These are phyloP conservation scores for Glossosoma conforme DNA, from an alignment of 1,140 invertebrate genomes.

Conservation along the genomic window DNA sequence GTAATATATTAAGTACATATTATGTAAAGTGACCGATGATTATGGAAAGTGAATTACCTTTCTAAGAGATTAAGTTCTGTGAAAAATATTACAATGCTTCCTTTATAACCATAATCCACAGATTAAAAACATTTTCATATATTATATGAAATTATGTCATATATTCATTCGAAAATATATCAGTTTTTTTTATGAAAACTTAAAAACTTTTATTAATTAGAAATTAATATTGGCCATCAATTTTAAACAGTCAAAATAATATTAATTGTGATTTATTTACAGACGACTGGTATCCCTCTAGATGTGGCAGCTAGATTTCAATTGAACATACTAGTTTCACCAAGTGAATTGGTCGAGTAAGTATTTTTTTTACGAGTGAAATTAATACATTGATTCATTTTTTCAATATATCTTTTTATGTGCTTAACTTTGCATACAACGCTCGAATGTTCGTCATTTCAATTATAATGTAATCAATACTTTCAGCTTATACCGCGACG, in stretches of 20 bases:
- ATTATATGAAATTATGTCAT: too few relatives aligned
- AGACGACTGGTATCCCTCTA: slow-evolving; percentile 68
- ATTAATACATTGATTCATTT: slow-evolving; percentile 6
- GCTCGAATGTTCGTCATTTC: slow-evolving; percentile 4
- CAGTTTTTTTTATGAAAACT: too few relatives aligned
- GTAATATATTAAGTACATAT: too few relatives aligned
- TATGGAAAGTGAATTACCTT: too few relatives aligned
- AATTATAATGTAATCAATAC: too few relatives aligned
- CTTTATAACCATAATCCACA: too few relatives aligned
- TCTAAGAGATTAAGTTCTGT: slow-evolving; percentile 37
- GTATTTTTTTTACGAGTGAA: slow-evolving; percentile 35
- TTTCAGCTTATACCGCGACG: slow-evolving; percentile 58
- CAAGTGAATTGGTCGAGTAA: slow-evolving; percentile 59
- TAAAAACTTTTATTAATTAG: too few relatives aligned
- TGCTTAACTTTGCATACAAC: not conserved
- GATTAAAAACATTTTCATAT: not conserved
- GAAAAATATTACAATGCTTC: not conserved
- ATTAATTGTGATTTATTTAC: slow-evolving; percentile 33
- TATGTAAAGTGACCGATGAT: not conserved
- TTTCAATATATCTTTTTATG: slow-evolving; percentile 5
- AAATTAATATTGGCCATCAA: too few relatives aligned
- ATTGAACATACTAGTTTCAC: slow-evolving; percentile 68
- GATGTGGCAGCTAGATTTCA: slow-evolving; percentile 71
- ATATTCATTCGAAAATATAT: too few relatives aligned
- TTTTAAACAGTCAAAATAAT: not conserved